A percentile compares a stretch with the other conserved stretches of the same genome.
These are phyloP conservation scores for Lepidocolaptes lacrymiger DNA, from an alignment of 2,797 vertebrate genomes.

Conservation along the genomic window DNA sequence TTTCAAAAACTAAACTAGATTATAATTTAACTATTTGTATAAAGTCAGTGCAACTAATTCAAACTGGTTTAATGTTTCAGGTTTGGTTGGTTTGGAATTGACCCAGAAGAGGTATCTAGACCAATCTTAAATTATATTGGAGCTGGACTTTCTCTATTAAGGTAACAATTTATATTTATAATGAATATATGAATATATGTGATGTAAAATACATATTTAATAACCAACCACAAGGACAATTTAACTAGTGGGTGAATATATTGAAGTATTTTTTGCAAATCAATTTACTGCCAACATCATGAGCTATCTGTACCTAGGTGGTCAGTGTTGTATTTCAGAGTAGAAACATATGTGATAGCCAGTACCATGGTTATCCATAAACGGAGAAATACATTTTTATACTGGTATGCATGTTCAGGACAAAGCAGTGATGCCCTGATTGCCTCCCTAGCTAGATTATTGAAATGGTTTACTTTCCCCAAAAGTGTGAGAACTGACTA, in stretches of 20 bases:
- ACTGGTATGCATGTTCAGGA: background rate
- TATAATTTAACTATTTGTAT: background rate
- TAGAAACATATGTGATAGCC: background rate
- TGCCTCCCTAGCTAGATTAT: background rate
- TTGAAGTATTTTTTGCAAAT: background rate
- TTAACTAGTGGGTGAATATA: background rate
- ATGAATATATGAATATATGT: background rate
- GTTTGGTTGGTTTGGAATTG: conserved; percentile 92
- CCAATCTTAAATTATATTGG: conserved; percentile 88
- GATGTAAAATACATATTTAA: background rate
- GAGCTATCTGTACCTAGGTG: background rate
- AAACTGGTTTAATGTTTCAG: conserved; percentile 69
- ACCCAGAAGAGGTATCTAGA: conserved; percentile 82
- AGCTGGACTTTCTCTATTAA: conserved; percentile 86
- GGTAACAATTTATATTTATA: conserved; percentile 73
- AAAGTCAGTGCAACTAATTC: background rate
- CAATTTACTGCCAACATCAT: background rate
- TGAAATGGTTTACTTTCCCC: background rate
- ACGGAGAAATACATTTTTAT: background rate
- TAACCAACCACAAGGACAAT: background rate
- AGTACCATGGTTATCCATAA: background rate
- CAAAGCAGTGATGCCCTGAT: background rate
- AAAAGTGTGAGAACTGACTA: background rate
- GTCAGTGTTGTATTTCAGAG: background rate
- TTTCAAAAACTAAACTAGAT: background rate